Conservation (phyloP, 2,888 invertebrate genomes). For the Bursaphelenchus okinawaensis region DNA sequence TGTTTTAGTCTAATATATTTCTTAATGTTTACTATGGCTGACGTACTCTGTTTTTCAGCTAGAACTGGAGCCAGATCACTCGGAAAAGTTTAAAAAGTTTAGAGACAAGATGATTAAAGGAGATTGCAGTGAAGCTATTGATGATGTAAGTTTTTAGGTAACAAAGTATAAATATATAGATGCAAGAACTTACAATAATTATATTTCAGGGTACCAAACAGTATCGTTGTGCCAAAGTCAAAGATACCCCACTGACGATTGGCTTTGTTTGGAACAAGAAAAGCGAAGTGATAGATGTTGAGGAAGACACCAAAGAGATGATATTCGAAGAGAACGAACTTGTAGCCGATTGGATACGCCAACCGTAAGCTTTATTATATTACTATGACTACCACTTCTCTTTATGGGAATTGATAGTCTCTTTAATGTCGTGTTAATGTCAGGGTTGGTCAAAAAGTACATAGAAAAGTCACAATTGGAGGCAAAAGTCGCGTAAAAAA, state of each 20-base stretch:
- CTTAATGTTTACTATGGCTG: too few species aligned
- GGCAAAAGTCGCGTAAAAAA: too few species aligned
- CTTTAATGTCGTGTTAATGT: too few species aligned
- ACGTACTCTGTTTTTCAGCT: conserved; percentile 24
- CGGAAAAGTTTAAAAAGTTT: conserved; percentile 30
- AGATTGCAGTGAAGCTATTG: conserved; percentile 30
- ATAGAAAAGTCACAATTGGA: too few species aligned
- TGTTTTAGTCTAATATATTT: too few species aligned
- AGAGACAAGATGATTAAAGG: conserved; percentile 34
- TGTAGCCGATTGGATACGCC: conserved; percentile 11
- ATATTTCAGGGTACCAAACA: not conserved
- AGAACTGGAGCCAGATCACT: conserved; percentile 40
- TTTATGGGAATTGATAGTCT: too few species aligned
- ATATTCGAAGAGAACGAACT: conserved; percentile 11
- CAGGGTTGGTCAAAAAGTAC: too few species aligned
- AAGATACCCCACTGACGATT: conserved; percentile 23
- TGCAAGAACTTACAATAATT: not conserved
- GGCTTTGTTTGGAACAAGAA: conserved; percentile 23
- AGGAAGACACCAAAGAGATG: conserved; percentile 1
- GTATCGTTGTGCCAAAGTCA: conserved; percentile 24
- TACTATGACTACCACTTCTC: too few species aligned
- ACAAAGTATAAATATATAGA: too few species aligned
- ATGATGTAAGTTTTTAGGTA: conserved; percentile 18
- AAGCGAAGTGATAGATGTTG: conserved; percentile 9
- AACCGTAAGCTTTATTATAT: too few species aligned